These are phyloP conservation scores for Polietes domitor DNA, from an alignment of 2,888 invertebrate genomes.

Conservation along the genomic window DNA sequence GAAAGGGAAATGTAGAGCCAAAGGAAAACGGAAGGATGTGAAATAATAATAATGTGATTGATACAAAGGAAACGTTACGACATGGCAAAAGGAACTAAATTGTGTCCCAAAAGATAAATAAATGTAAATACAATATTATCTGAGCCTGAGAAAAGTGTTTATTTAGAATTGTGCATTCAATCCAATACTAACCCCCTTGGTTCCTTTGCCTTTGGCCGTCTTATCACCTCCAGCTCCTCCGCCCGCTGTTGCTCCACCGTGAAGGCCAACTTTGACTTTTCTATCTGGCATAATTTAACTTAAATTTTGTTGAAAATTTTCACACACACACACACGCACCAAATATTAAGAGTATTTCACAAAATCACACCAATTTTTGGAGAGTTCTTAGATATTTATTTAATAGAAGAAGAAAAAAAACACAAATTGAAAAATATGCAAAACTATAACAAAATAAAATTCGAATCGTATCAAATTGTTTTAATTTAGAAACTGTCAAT, in stretches of 20 bases:
- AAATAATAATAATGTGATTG: too few species aligned
- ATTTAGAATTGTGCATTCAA: too few species aligned
- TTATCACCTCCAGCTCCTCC: conserved; percentile 6
- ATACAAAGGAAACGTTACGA: too few species aligned
- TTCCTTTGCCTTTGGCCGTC: not conserved
- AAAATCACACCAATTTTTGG: not conserved
- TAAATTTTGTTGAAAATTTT: conserved; percentile 32
- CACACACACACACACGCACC: not conserved
- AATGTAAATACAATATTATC: too few species aligned
- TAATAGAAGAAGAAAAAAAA: not conserved
- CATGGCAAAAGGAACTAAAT: too few species aligned
- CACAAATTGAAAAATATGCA: not conserved
- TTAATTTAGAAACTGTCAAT: not conserved
- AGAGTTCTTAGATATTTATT: not conserved
- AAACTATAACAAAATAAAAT: not conserved
- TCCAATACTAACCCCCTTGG: not conserved
- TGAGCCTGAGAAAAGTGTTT: too few species aligned
- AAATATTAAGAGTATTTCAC: not conserved
- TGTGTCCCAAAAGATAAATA: too few species aligned
- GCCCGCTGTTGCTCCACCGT: not conserved
- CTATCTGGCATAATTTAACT: not conserved
- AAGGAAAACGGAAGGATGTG: not conserved
- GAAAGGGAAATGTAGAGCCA: not conserved
- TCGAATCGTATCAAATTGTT: too few species aligned
- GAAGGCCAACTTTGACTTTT: not conserved